A percentile compares a stretch with the other conserved stretches of the same genome.
Evolutionary conservation across 2,888 invertebrate species (phyloP).

Genomic region (Protonemura montana): DNA sequence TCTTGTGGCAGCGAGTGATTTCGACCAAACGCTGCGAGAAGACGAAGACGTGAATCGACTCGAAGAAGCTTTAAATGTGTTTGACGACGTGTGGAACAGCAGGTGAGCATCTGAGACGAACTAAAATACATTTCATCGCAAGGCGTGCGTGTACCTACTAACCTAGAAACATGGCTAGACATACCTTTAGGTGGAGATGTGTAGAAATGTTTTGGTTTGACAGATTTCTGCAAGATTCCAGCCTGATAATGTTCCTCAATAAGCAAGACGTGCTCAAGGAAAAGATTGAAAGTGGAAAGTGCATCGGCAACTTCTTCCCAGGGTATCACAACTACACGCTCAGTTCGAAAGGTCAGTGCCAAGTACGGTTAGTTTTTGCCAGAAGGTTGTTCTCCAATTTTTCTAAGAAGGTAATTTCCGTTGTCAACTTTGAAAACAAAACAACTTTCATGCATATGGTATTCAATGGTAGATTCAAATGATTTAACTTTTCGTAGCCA

Average conservation of each 20-base stretch:
- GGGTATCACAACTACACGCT: conserved; percentile 66
- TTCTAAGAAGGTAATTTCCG: no score
- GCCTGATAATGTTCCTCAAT: conserved; percentile 82
- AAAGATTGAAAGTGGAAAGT: conserved; percentile 73
- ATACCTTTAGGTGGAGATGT: no score
- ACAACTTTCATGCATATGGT: no score
- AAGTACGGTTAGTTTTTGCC: no score
- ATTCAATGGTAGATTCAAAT: no score
- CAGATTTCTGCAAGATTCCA: conserved; percentile 77
- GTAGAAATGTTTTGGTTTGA: conserved; percentile 48
- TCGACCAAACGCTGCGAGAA: conserved; percentile 78
- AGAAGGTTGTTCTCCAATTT: no score
- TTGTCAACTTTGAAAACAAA: no score
- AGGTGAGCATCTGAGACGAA: conserved; percentile 59
- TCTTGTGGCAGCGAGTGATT: conserved; percentile 80
- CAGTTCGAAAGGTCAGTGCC: conserved; percentile 55
- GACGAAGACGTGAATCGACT: conserved; percentile 75
- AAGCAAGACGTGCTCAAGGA: conserved; percentile 79
- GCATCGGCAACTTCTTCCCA: conserved; percentile 72
- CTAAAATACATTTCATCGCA: no score
- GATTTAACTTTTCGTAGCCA: no score
- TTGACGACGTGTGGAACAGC: conserved; percentile 80
- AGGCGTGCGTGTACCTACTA: no score
- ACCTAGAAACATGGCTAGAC: no score
- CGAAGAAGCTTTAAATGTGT: conserved; percentile 74